Evolutionary conservation across 2,113 vertebrate genomes (phyloP).

Genomic region (Corydoras sp.): DNA sequence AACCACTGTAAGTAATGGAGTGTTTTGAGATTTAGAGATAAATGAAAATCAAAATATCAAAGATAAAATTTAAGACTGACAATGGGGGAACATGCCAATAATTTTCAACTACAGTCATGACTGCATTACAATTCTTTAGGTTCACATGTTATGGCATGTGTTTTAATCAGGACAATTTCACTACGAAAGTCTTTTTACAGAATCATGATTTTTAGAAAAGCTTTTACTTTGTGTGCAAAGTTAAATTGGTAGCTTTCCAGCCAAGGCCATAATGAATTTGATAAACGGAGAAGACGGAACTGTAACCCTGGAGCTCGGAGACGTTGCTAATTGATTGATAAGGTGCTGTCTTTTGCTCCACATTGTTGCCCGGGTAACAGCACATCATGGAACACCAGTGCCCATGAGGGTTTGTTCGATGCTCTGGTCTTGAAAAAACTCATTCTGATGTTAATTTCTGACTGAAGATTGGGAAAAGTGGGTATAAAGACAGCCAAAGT

Average conservation of each 20-base stretch:
- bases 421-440: conserved; percentile 55
- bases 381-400: conserved; percentile 21
- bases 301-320: conserved; percentile 42
- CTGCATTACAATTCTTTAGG: too few species aligned
- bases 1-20: too few species aligned
- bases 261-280: conserved; percentile 8
- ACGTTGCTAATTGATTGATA: conserved; percentile 54
- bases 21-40: too few species aligned
- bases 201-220: conserved; percentile 1
- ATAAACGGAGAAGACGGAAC: conserved; percentile 13
- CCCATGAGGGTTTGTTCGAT: conserved; percentile 55
- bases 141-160: too few species aligned
- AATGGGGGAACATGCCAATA: too few species aligned
- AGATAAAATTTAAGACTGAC: too few species aligned
- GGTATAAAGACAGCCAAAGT: conserved; percentile 17
- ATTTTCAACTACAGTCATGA: too few species aligned
- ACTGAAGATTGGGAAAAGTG: conserved; percentile 50
- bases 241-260: conserved; percentile 16
- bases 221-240: conserved; percentile 16
- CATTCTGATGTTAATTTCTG: conserved; percentile 72
- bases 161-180: too few species aligned
- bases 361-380: conserved; percentile 47
- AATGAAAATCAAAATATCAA: too few species aligned
- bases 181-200: neutral
- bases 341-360: conserved; percentile 40